These are phyloP conservation scores for Zaprionus kolodkinae DNA, from an alignment of 1,140 invertebrate species.

Conservation along the genomic window DNA sequence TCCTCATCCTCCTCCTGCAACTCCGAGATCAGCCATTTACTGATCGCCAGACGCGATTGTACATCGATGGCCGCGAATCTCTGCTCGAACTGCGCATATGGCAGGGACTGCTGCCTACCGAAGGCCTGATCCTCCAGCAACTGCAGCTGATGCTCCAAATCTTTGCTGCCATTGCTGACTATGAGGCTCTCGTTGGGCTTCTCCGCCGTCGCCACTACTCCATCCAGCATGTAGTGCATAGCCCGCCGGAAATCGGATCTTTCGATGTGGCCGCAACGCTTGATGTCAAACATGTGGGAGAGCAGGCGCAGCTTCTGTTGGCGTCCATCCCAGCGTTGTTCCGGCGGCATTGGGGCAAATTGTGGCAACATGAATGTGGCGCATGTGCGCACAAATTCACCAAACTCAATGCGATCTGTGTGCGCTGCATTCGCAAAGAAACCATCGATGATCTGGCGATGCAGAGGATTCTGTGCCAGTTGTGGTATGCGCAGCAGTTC, in stretches of 20 bases:
- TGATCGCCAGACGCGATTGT: constrained; percentile 24
- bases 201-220: not conserved
- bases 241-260: constrained; percentile 43
- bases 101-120: constrained; percentile 1
- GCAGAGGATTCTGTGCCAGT: constrained; percentile 49
- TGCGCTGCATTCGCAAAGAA: constrained; percentile 40
- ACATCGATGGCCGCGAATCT: constrained; percentile 25
- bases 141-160: constrained; percentile 32
- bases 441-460: constrained; percentile 58
- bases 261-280: constrained; percentile 25
- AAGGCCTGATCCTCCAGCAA: constrained; percentile 51
- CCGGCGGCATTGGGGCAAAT: not conserved
- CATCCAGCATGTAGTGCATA: constrained; percentile 29
- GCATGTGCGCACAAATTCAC: constrained; percentile 52
- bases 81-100: constrained; percentile 48
- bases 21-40: constrained; percentile 48
- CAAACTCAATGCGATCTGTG: constrained; percentile 38
- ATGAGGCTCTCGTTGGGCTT: not conserved
- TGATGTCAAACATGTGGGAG: constrained; percentile 49
- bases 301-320: constrained; percentile 49
- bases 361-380: constrained; percentile 47
- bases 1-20: not conserved
- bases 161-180: no score
- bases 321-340: constrained; percentile 7
- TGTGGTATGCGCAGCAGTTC: constrained; percentile 67